A percentile compares a stretch with the other conserved stretches of the same genome.
These are phyloP conservation scores for Anneissia japonica DNA, from an alignment of 35 echinoderm and acorn worm genomes.

Conservation along the genomic window DNA sequence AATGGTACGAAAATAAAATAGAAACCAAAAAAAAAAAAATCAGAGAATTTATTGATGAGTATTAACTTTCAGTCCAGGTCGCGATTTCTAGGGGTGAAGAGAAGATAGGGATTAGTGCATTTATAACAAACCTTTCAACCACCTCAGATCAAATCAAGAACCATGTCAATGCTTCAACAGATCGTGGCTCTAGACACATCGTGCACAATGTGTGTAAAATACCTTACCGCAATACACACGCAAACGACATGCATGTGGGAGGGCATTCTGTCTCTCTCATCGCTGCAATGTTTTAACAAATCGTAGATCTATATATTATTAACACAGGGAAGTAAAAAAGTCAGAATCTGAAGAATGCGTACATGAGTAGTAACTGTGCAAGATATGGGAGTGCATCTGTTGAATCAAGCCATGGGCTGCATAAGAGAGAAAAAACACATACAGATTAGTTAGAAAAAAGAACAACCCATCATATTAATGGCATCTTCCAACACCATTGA, in stretches of 20 bases:
- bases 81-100: neutral
- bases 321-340: neutral
- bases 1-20: neutral
- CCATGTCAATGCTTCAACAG: neutral
- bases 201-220: too few species aligned
- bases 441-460: neutral
- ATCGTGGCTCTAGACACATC: neutral
- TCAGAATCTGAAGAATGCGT: neutral
- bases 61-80: neutral
- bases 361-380: neutral
- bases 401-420: neutral
- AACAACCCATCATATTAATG: neutral
- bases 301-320: neutral
- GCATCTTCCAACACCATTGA: neutral
- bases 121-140: neutral
- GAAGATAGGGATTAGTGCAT: neutral
- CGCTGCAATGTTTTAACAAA: neutral
- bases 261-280: neutral
- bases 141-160: neutral
- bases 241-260: neutral
- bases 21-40: neutral
- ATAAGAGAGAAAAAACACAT: neutral
- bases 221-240: neutral
- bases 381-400: neutral
- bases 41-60: neutral